phyloP scores from a whole-genome alignment of 2,113 vertebrate genomes.

The Tapirus terrestris region DNA sequence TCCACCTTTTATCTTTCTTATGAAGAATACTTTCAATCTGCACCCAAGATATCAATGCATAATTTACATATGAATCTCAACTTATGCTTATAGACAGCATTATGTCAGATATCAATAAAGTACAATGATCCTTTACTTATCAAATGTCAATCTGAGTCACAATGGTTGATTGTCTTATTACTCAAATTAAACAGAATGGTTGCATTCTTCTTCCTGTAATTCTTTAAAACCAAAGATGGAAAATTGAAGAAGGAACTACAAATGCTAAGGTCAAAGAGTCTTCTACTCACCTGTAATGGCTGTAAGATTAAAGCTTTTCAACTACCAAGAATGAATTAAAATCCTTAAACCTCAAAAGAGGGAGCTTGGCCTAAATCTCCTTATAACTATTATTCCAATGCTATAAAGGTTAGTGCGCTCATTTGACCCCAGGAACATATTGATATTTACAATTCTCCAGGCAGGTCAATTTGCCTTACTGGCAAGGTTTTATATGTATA shows the following conservation, averaged over 20 bases:
- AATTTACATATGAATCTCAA: neutral
- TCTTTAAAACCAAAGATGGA: slow-evolving; percentile 37
- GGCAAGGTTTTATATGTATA: neutral
- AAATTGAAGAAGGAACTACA: neutral
- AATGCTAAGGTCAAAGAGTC: neutral
- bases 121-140: neutral
- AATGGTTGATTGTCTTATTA: neutral
- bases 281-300: neutral
- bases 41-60: neutral
- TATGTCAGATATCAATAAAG: neutral
- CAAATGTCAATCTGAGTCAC: neutral
- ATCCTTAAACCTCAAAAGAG: neutral
- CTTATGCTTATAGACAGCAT: neutral
- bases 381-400: neutral
- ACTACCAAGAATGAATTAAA: neutral
- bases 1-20: slow-evolving; percentile 6
- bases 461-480: slow-evolving; percentile 18
- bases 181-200: neutral
- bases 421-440: neutral
- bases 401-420: neutral
- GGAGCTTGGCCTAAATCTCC: neutral
- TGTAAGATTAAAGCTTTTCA: neutral
- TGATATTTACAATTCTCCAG: neutral
- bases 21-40: slow-evolving; percentile 2
- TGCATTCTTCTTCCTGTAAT: neutral